phyloP scores from a whole-genome alignment of 2,113 vertebrate genomes.

The Chelonoidis abingdonii region DNA sequence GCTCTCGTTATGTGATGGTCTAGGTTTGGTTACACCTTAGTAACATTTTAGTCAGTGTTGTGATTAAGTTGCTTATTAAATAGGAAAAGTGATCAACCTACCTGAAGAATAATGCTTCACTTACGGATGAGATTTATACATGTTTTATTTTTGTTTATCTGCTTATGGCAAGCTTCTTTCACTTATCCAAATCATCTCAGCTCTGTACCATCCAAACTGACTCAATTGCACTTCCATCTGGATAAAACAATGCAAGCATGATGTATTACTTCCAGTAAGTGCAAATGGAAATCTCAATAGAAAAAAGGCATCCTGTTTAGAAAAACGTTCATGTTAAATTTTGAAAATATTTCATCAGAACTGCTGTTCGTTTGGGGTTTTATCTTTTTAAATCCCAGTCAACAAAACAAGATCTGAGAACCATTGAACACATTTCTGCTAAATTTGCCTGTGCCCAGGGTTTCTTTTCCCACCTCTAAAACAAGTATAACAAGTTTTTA shows the following conservation, averaged over 20 bases:
- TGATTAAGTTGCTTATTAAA: constrained; percentile 54
- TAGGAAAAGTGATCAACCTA: constrained; percentile 52
- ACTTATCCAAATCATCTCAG: constrained; percentile 45
- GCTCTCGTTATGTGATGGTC: constrained; percentile 35
- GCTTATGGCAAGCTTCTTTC: constrained; percentile 71
- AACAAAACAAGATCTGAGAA: fast-evolving
- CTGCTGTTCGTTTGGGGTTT: neutral
- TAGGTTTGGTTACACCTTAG: neutral
- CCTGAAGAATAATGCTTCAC: neutral
- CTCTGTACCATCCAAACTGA: constrained; percentile 15
- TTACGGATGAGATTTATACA: constrained; percentile 13
- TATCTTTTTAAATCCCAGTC: neutral
- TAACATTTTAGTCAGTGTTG: constrained; percentile 41
- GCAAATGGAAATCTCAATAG: neutral
- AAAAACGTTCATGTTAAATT: fast-evolving
- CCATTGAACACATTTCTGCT: neutral
- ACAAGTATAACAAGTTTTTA: fast-evolving
- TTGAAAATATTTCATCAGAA: neutral
- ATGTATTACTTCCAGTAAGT: neutral
- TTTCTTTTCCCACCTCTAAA: fast-evolving
- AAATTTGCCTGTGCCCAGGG: neutral
- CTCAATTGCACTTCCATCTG: constrained; percentile 63
- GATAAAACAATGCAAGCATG: neutral
- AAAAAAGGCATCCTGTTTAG: neutral
- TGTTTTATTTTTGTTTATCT: constrained; percentile 67